Evolutionary conservation across 2,797 vertebrate species (phyloP), one percentile per base, ranked within the genome.

Genomic region (Odontamblyopus lacepedii): DNA sequence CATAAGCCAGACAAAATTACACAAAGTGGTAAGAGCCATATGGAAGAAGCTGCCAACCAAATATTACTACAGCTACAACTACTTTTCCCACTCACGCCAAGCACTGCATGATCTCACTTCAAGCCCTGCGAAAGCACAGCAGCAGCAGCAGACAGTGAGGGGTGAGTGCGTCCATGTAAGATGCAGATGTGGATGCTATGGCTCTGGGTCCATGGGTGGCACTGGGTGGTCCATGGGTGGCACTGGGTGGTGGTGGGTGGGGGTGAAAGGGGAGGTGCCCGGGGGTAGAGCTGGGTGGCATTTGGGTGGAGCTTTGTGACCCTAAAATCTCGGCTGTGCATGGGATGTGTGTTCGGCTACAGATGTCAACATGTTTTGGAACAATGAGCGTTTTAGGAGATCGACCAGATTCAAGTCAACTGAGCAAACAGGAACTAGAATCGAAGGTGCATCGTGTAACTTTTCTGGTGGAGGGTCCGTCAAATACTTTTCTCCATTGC

Each of bases 151-250:
- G 80, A 27, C 80, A 82, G 69, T 62, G 74, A 74, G 79, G 78
- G 79, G 73, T 69, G 62, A 41, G 67, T 78, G 77, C 67, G 74
- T 81, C 81, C 29, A 89, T 74, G 81, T 90, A 78, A 83, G 84
- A 92, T 92, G 90, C 77, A 69, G 85, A 85, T 95, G 91, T 91
- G 91, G 83, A 87, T 91, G 88, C 85, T 35, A 82, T 85, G 84
- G 82, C 61, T 78, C 77, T 78, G 79, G 51, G 57, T 30, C 59
- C 13, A 19, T 59, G 67, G 72, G 61, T 66, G 51, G 61, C 79
- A 38, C 56, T 80, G 41, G 55, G 71, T 59, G 44, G 44, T 48
- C 44, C 44, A 48, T 15, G 44, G 12, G 44, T 48, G 44, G 44
- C 13, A 4, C 41, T 44, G 41, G 41, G 41, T 44, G 41, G 41